Evolutionary conservation across 2,888 invertebrate genomes (phyloP).

Genomic region (Biston betularia): DNA sequence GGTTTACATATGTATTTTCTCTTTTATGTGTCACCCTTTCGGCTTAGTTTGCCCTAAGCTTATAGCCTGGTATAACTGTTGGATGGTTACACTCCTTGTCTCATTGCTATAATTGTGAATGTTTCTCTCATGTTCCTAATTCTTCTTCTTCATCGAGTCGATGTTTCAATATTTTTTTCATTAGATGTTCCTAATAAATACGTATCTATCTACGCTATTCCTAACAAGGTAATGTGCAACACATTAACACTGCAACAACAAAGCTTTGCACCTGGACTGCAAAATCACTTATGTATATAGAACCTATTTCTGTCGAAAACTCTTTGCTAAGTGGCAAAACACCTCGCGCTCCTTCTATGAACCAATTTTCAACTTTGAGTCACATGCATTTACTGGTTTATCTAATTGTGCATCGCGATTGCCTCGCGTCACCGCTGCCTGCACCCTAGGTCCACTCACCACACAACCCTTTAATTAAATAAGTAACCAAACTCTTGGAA

Average conservation of each 20-base stretch:
- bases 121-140: no score
- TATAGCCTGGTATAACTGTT: no score
- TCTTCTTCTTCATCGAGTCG: no score
- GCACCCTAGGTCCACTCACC: slow-evolving; percentile 40
- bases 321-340: slow-evolving; percentile 15
- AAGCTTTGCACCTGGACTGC: neutral
- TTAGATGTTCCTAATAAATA: no score
- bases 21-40: no score
- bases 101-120: no score
- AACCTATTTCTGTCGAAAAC: neutral
- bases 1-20: no score
- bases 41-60: no score
- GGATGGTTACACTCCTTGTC: no score
- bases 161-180: no score
- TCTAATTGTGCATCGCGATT: slow-evolving; percentile 44
- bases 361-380: slow-evolving; percentile 41
- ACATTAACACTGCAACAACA: neutral
- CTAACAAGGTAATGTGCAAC: neutral
- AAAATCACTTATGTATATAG: neutral
- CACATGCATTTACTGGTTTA: slow-evolving; percentile 41
- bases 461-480: slow-evolving; percentile 37
- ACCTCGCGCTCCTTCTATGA: slow-evolving; percentile 20
- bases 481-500: slow-evolving; percentile 25
- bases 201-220: no score
- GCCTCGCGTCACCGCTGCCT: slow-evolving; percentile 30